These are phyloP conservation scores for Carollia perspicillata DNA, from an alignment of 2,113 vertebrate genomes.

Conservation along the genomic window DNA sequence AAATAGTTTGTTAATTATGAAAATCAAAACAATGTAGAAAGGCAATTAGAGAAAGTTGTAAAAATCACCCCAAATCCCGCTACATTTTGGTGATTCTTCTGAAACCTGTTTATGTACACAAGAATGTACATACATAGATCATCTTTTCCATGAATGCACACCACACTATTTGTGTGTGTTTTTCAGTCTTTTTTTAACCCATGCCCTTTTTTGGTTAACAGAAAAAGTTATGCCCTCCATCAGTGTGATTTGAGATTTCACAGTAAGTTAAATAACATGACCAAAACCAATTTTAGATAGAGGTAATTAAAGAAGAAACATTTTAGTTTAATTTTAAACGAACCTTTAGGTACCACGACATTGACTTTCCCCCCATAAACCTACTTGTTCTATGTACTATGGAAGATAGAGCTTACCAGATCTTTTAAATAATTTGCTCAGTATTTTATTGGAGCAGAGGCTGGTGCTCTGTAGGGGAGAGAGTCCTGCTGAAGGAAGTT, in stretches of 20 bases:
- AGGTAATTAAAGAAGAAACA: constrained; percentile 21
- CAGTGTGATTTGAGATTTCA: background rate
- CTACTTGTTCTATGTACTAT: background rate
- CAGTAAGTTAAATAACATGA: background rate
- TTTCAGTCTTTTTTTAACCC: background rate
- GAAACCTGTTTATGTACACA: background rate
- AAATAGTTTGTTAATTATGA: background rate
- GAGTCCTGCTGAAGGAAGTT: background rate
- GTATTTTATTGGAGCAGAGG: background rate
- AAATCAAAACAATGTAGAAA: background rate
- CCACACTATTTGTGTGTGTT: background rate
- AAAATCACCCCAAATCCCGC: background rate
- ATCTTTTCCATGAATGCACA: background rate
- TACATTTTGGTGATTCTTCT: background rate
- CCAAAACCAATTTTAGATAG: background rate
- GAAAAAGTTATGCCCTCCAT: background rate
- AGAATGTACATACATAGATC: background rate
- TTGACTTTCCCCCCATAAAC: background rate
- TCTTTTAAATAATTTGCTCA: background rate
- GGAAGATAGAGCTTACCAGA: background rate
- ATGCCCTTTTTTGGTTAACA: background rate
- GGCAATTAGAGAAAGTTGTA: background rate
- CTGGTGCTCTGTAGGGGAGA: background rate
- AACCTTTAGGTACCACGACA: background rate
- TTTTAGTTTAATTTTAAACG: background rate